These are phyloP conservation scores for Phyllostomus discolor DNA, from an alignment of 2,113 vertebrate species.

Conservation along the genomic window DNA sequence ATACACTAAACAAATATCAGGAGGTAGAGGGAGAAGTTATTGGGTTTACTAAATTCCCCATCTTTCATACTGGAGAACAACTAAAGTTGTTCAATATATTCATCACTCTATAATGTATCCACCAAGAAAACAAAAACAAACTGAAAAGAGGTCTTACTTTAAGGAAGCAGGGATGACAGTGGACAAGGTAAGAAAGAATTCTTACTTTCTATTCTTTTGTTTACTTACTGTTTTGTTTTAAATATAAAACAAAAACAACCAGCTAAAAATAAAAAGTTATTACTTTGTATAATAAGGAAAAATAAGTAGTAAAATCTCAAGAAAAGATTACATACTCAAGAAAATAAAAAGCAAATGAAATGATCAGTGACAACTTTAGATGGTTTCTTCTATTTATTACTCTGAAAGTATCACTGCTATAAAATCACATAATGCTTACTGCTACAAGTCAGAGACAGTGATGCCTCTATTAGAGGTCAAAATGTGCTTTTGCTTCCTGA, in stretches of 20 bases:
- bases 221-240: background rate
- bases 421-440: background rate
- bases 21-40: background rate
- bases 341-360: conserved; percentile 23
- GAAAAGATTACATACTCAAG: background rate
- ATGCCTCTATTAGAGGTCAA: background rate
- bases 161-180: background rate
- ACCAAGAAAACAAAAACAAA: background rate
- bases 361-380: conserved; percentile 2
- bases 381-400: background rate
- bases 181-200: background rate
- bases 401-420: background rate
- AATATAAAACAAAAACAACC: background rate
- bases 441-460: background rate
- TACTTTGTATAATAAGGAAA: background rate
- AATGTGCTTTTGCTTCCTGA: background rate
- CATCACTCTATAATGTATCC: background rate
- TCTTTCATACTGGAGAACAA: conserved; percentile 3
- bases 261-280: background rate
- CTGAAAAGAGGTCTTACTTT: background rate
- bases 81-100: background rate
- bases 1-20: background rate
- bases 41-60: background rate
- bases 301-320: background rate
- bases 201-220: background rate